phyloP scores from a whole-genome alignment of 2,888 invertebrate species.

The Podabrus alpinus region DNA sequence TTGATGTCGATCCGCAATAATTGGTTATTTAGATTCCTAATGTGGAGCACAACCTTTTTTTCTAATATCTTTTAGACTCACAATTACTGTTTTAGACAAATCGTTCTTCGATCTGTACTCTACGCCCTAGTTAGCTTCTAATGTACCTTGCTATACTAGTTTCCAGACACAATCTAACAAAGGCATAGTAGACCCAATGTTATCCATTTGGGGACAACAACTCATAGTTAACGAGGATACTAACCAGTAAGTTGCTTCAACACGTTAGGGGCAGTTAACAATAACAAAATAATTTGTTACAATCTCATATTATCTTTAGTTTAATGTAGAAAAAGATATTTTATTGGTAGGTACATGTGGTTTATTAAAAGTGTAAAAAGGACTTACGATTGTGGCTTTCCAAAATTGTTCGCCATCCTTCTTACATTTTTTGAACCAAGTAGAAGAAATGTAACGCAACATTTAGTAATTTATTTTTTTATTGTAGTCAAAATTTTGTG shows the following conservation, averaged over 20 bases:
- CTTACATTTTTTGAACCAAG: neutral
- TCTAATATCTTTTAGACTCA: conserved; percentile 32
- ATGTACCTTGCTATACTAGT: conserved; percentile 59
- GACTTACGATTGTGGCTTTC: neutral
- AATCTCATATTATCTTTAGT: neutral
- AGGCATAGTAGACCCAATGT: conserved; percentile 98
- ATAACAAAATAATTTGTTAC: conserved; percentile 6
- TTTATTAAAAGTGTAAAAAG: conserved; percentile 7
- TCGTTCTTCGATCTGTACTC: conserved; percentile 41
- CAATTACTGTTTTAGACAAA: conserved; percentile 32
- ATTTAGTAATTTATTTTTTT: neutral
- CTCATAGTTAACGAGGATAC: conserved; percentile 97
- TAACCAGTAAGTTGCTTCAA: conserved; percentile 80
- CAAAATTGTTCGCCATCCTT: neutral
- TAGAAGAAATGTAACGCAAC: neutral
- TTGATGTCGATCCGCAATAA: conserved; percentile 12
- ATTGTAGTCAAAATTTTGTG: conserved; percentile 3
- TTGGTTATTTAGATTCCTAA: conserved; percentile 28
- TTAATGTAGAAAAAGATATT: conserved; percentile 10
- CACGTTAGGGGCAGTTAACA: conserved; percentile 18
- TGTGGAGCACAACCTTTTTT: conserved; percentile 39
- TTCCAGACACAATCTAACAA: conserved; percentile 89
- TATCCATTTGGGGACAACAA: conserved; percentile 97
- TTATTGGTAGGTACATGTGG: neutral
- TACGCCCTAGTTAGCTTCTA: conserved; percentile 50